phyloP scores from a whole-genome alignment of 2,888 invertebrate genomes.

The Hirtodrosophila confusa region DNA sequence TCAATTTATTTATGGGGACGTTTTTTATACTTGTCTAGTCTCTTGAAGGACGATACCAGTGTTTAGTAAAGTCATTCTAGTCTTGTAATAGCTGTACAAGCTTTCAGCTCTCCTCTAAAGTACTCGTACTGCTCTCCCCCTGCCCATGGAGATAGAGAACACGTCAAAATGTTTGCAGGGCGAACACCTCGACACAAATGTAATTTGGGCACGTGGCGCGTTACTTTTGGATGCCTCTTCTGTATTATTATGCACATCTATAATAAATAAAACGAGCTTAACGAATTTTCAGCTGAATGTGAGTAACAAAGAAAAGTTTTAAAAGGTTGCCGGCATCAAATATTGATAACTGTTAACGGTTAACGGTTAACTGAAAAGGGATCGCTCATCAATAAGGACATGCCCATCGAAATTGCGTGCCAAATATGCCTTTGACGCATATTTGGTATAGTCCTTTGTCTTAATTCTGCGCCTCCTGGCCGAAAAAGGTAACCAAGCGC shows the following conservation, averaged over 20 bases:
- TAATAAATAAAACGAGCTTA: conserved; percentile 53
- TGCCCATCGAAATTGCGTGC: conserved; percentile 63
- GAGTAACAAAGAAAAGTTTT: conserved; percentile 27
- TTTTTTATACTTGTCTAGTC: too few relatives aligned
- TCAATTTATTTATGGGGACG: too few relatives aligned
- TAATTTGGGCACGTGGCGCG: conserved; percentile 20
- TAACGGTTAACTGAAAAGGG: conserved; percentile 57
- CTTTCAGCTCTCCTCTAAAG: too few relatives aligned
- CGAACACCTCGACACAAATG: background rate
- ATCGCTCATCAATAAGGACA: conserved; percentile 74
- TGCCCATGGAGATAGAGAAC: too few relatives aligned
- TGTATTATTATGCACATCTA: conserved; percentile 48
- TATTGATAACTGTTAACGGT: conserved; percentile 65
- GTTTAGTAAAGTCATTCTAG: too few relatives aligned
- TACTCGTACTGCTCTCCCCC: too few relatives aligned
- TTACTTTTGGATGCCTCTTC: conserved; percentile 10
- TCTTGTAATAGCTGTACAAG: too few relatives aligned
- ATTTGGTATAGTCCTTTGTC: conserved; percentile 66
- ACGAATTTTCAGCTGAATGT: conserved; percentile 21
- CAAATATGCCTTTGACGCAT: conserved; percentile 77
- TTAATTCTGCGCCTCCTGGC: conserved; percentile 40
- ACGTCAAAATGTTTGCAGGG: too few relatives aligned
- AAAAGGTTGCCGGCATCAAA: conserved; percentile 64
- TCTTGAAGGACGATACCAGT: too few relatives aligned
- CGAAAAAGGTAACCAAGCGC: conserved; percentile 34